Evolutionary conservation across 2,797 vertebrate genomes (phyloP).

Genomic region (Channa striata): DNA sequence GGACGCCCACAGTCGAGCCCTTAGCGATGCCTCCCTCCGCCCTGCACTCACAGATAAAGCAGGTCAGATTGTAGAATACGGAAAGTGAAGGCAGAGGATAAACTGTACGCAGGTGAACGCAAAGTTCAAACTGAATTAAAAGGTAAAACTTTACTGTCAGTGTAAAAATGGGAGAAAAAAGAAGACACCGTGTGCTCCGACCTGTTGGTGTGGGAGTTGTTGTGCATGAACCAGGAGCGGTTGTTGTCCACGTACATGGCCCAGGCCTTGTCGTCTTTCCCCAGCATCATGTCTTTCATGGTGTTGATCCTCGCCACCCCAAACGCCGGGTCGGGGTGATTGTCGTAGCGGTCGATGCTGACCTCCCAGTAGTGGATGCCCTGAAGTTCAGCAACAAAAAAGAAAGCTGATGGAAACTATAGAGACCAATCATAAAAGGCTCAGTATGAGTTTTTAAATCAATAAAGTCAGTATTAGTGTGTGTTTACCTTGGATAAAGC

Average conservation of each 20-base stretch:
- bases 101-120: too few species aligned
- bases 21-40: slow-evolving; percentile 96
- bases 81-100: not conserved
- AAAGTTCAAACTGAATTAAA: too few species aligned
- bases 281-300: slow-evolving; percentile 95
- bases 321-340: slow-evolving; percentile 97
- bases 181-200: slow-evolving; percentile 51
- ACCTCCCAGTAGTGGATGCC: slow-evolving; percentile 97
- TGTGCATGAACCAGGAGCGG: slow-evolving; percentile 99
- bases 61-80: not conserved
- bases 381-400: slow-evolving; percentile 37
- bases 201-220: slow-evolving; percentile 99
- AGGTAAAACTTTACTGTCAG: too few species aligned
- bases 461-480: not conserved
- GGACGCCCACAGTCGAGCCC: slow-evolving; percentile 93
- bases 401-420: too few species aligned
- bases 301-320: slow-evolving; percentile 95
- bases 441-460: not conserved
- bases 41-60: slow-evolving; percentile 75
- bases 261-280: slow-evolving; percentile 96
- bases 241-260: slow-evolving; percentile 99
- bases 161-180: too few species aligned
- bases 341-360: slow-evolving; percentile 94
- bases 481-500: slow-evolving; percentile 91
- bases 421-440: too few species aligned